These are phyloP conservation scores for Serilophus lunatus DNA, from an alignment of 2,113 vertebrate species.

Conservation along the genomic window DNA sequence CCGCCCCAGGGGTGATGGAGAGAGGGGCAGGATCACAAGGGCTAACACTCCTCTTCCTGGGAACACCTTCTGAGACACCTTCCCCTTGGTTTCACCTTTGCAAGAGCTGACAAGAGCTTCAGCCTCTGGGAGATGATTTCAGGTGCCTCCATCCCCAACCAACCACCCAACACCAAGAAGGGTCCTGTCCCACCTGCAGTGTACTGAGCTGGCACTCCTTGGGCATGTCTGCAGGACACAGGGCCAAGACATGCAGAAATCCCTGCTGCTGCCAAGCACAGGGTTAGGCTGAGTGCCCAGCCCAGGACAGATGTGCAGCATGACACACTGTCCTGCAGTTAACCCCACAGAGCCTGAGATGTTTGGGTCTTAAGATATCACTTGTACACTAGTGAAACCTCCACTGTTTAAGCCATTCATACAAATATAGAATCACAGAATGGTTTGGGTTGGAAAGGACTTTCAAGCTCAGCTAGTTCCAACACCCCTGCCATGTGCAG, in stretches of 20 bases:
- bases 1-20: background rate
- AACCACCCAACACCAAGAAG: background rate
- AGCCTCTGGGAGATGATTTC: background rate
- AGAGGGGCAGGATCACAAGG: background rate
- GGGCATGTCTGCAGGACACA: background rate
- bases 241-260: background rate
- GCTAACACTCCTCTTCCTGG: rapidly evolving
- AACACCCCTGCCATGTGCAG: background rate
- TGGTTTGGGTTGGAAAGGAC: background rate
- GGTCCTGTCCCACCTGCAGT: background rate
- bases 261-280: background rate
- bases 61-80: background rate
- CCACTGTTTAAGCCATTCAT: background rate
- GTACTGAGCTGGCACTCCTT: background rate
- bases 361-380: rapidly evolving
- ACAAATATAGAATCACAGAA: background rate
- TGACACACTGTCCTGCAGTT: background rate
- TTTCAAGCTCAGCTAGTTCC: background rate
- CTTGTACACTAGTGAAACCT: rapidly evolving
- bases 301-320: background rate
- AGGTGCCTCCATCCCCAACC: background rate
- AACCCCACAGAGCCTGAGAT: rapidly evolving
- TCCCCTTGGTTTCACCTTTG: background rate
- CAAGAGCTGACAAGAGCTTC: rapidly evolving
- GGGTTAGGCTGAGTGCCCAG: background rate